Evolutionary conservation across 2,888 invertebrate species (phyloP), one percentile per base, ranked within the genome.

Genomic region (Brachyptera risi): DNA sequence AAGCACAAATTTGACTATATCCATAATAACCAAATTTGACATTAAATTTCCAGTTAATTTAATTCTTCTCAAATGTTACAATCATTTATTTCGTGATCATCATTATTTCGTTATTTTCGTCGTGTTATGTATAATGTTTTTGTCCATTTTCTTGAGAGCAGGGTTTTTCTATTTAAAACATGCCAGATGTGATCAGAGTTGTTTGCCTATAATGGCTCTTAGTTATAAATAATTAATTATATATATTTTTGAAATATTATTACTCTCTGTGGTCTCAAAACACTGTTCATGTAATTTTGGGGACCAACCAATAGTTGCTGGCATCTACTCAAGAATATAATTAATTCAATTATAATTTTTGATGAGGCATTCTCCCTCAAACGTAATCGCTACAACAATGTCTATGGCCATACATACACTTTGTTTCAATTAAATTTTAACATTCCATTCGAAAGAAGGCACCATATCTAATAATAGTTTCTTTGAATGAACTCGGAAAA

Each of bases 181-280:
- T 35, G 35, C 54, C 54, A 54, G 54, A 35, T 54, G 54, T 54
- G 54, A 54, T 54, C 54, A 54, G 54, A 54, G 54, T 54, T 54
- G 21, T 54, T n/a, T 51, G 50, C 50, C 50, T 31, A 51, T 51
- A 51, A 51, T 37, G 54, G 54, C 54, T 54, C 54, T 54, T 54
- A 54, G 54, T 35, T 54, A 54, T 35, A 54, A 9, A 54, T 54
- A 35, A 54, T 35, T 54, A 54, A 54, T 54, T 54, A 54, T 54
- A 54, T 54, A 21, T 47, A 47, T 47, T 54, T 54, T 54, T 54
- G 35, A 54, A 51, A 37, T 54, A 37, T 54, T 13, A 54, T 54
- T 54, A 54, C 54, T 54, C 54, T 54, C 54, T 35, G n/a, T 54
- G 54, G 54, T 54, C 54, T 54, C 54, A 54, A 37, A 27, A 35